Evolutionary conservation across 2,113 vertebrate species (phyloP).

Genomic region (Corvus moneduloides): DNA sequence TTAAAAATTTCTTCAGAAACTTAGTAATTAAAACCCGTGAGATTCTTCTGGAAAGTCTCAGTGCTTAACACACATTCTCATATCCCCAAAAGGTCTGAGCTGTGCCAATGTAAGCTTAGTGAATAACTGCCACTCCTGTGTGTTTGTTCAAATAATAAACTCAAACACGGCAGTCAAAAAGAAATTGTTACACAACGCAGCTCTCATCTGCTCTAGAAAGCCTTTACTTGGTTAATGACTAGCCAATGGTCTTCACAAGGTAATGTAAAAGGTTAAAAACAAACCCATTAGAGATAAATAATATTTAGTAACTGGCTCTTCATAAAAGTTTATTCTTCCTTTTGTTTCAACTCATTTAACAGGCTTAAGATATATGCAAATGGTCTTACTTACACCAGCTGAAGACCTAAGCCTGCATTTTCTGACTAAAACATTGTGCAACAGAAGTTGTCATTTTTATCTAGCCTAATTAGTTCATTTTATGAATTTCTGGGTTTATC

Average conservation of each 20-base stretch:
- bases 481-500: background rate
- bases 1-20: background rate
- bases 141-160: background rate
- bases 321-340: background rate
- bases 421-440: background rate
- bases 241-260: background rate
- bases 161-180: background rate
- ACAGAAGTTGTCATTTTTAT: background rate
- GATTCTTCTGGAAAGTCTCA: background rate
- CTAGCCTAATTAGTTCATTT: background rate
- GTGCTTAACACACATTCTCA: background rate
- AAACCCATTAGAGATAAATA: accelerated
- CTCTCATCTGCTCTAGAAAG: background rate
- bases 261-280: background rate
- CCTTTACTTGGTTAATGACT: background rate
- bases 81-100: background rate
- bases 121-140: background rate
- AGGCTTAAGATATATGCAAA: background rate
- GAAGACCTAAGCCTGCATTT: background rate
- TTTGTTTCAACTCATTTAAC: background rate
- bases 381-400: background rate
- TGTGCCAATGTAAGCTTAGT: background rate
- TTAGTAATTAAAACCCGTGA: background rate
- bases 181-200: background rate
- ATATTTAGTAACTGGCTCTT: background rate